Base-by-base conservation (phyloP, 2,113 vertebrate genomes). In the Leuciscus idus region DNA sequence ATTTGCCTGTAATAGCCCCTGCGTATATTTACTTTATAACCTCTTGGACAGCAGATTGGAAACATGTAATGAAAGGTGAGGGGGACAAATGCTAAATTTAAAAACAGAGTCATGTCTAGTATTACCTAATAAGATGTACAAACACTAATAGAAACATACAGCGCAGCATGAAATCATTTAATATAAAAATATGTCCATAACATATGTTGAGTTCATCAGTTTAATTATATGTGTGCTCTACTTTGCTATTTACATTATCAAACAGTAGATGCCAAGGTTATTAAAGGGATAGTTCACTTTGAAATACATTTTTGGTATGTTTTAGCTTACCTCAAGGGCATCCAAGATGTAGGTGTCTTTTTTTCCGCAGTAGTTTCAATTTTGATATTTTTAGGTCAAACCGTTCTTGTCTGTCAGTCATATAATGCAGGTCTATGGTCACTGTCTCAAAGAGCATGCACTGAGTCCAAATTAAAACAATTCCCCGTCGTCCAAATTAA, bases 31-130 rank as follows among this genome's bases (percentile, higher is more conserved):
- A 86, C 64, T 84, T 84, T 84, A 86, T 88, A 52, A 84, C 80
- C 64, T 12, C 73, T 73, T 88, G 87, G 87, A 88, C 84, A 66
- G 81, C 52, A 57, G 64, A 73, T 84, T 74, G 84, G 87, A 75
- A 88, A 85, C 87, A 88, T 83, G 84, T 75, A 72, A 77, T 83
- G 72, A 78, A 88, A 88, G 84, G 78, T 85, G 76, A 88, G 72
- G 84, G 50, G 73, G 50, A 88, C 87, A n/a, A 81, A 85, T 57
- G 77, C 84, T 88, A 85, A 61, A 77, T 88, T 85, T 85, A 85
- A 83, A 70, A 62, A 64, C 23, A 46, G 66, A 4, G 28, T 4
- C 23, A 81, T 50, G 87, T 74, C 26, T 88, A 88, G 62, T 36
- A 68, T 88, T 83, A 70, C 84, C 2, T n/a, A 46, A 77, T 19